Evolutionary conservation across 2,888 invertebrate species (phyloP).

Genomic region (Villa cingulata): DNA sequence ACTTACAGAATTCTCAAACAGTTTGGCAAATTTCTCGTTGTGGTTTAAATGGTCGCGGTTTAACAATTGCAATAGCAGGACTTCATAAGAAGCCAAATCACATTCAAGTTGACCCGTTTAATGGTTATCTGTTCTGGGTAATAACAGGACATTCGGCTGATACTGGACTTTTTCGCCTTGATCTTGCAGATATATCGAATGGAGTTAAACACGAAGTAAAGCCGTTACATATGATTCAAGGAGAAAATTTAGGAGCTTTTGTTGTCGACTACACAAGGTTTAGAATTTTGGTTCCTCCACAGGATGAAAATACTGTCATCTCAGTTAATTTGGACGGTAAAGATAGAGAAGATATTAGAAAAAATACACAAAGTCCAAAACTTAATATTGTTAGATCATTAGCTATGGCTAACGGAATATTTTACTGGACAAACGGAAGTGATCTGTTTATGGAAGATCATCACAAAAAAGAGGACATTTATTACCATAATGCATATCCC

Average conservation of each 20-base stretch:
- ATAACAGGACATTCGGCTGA: slow-evolving; percentile 38
- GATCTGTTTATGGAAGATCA: slow-evolving; percentile 69
- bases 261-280: slow-evolving; percentile 72
- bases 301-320: slow-evolving; percentile 60
- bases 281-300: slow-evolving; percentile 60
- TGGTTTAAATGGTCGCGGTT: slow-evolving; percentile 56
- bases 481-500: slow-evolving; percentile 64
- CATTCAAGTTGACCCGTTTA: slow-evolving; percentile 82
- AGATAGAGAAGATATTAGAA: slow-evolving; percentile 56
- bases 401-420: slow-evolving; percentile 59
- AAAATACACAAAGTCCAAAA: slow-evolving; percentile 60
- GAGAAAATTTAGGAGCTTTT: slow-evolving; percentile 62
- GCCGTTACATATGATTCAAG: slow-evolving; percentile 50
- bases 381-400: slow-evolving; percentile 62
- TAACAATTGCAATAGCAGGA: slow-evolving; percentile 56
- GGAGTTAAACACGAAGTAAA: slow-evolving; percentile 55
- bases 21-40: slow-evolving; percentile 65
- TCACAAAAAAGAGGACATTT: slow-evolving; percentile 50
- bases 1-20: slow-evolving; percentile 16
- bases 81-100: slow-evolving; percentile 58
- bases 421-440: slow-evolving; percentile 76
- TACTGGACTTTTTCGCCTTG: slow-evolving; percentile 60
- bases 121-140: slow-evolving; percentile 79
- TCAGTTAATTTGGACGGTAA: slow-evolving; percentile 72
- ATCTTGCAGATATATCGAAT: slow-evolving; percentile 62